These are phyloP conservation scores for Sarcophaga variegata DNA, from an alignment of 2,888 invertebrate genomes.

Conservation along the genomic window DNA sequence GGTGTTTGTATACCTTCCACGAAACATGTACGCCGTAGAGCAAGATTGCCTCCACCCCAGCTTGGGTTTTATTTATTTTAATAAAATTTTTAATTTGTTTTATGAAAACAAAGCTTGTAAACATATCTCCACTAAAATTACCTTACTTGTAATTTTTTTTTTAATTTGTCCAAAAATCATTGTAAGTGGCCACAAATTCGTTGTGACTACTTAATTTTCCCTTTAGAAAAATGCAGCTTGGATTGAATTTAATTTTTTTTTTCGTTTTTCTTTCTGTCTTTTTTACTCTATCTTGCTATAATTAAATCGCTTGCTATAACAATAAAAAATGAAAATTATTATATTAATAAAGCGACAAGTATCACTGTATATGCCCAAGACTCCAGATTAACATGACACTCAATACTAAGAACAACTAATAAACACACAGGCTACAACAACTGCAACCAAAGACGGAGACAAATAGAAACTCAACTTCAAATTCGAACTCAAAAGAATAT, in stretches of 20 bases:
- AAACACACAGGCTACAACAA: conserved; percentile 39
- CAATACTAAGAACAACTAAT: conserved; percentile 57
- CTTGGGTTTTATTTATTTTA: no score
- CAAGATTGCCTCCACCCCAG: no score
- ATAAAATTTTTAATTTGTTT: no score
- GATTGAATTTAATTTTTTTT: background rate
- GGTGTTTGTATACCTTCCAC: no score
- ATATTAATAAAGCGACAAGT: conserved; percentile 64
- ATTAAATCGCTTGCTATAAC: conserved; percentile 69
- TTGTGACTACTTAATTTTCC: no score
- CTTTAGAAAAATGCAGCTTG: no score
- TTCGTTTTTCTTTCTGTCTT: background rate
- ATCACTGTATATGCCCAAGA: conserved; percentile 56
- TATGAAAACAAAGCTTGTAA: no score
- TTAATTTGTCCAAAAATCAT: no score
- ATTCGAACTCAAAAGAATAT: conserved; percentile 18
- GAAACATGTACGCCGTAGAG: no score
- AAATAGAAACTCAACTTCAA: conserved; percentile 7
- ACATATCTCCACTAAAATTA: no score
- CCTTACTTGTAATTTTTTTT: no score
- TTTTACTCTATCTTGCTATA: conserved; percentile 45
- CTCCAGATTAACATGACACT: conserved; percentile 65
- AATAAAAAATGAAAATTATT: conserved; percentile 70
- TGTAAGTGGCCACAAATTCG: no score
- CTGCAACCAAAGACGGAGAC: conserved; percentile 23